Evolutionary conservation across 2,888 invertebrate genomes (phyloP), one percentile per base, ranked within the genome.

Genomic region (Epicampocera succincta): DNA sequence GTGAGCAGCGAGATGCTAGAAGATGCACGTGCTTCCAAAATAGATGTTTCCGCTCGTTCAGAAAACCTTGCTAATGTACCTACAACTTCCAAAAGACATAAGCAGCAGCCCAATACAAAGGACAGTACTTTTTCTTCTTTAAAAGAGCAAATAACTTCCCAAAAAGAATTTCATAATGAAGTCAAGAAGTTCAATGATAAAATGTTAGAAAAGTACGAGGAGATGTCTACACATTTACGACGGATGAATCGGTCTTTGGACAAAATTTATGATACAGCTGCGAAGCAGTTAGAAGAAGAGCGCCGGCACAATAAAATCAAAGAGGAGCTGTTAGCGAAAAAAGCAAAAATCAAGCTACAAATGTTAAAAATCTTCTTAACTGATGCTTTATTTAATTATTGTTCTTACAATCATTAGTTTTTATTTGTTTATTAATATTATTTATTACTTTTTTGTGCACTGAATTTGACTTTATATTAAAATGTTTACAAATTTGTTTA

Each of bases 1-100:
- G n/a, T n/a, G n/a, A n/a, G 56, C 56, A 38, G 54, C n/a, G 68
- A 50, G 38, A 25, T 54, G 1, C 4, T 38, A 13, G 68, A 25
- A 42, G 42, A 68, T 2, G 12, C 33, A 29, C 54, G 3, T 52
- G 8, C 68, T 48, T 68, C 71, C 38, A 60, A 71, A 71, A 60
- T 71, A 50, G 60, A 48, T 56, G 40, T 60, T 60, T 71, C 71
- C 38, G 19, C 17, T 25, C 40, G 56, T 3, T 71, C 60, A n/a
- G 58, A 69, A 42, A 56, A 52, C 25, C 25, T 17, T 42, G 68
- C 21, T 52, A 25, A 50, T 50, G 48, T 68, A 11, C 15, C 40
- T 68, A n/a, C 40, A 13, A 40, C 50, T 15, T 69, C 56, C 19
- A 69, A 13, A 25, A 56, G 56, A 42, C 33, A 56, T 56, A 3